Conservation (phyloP, 2,113 vertebrate genomes). For the Cryptomyrus ogoouensis region DNA sequence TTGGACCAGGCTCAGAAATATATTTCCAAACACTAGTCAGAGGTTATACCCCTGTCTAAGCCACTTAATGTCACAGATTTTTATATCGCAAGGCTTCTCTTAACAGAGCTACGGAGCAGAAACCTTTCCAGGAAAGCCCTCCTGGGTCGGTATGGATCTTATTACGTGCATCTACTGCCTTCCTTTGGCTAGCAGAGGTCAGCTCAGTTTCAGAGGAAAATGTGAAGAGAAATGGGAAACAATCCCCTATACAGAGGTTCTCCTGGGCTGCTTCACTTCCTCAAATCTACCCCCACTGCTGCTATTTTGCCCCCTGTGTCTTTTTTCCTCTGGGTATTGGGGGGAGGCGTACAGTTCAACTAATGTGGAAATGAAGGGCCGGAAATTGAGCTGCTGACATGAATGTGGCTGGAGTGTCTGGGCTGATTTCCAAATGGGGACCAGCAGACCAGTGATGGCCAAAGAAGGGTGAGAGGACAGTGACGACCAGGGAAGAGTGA, state of each 20-base stretch:
- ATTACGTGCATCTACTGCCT: slow-evolving; percentile 5
- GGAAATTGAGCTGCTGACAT: slow-evolving; percentile 24
- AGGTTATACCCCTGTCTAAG: slow-evolving; percentile 1
- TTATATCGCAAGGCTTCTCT: not conserved
- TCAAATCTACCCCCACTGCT: not conserved
- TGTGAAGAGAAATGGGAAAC: not conserved
- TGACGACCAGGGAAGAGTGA: not conserved
- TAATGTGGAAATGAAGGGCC: slow-evolving; percentile 2
- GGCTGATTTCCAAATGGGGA: slow-evolving; percentile 23
- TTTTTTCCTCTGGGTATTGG: not conserved
- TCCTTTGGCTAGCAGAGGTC: not conserved
- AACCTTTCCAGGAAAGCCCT: slow-evolving; percentile 16
- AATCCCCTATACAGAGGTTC: not conserved
- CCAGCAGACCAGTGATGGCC: slow-evolving; percentile 24
- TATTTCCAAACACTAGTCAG: not conserved
- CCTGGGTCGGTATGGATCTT: slow-evolving; percentile 1
- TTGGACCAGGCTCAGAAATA: not conserved
- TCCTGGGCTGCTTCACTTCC: slow-evolving; percentile 12
- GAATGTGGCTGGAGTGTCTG: slow-evolving; percentile 27
- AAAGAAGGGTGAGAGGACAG: not conserved
- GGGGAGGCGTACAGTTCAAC: slow-evolving; percentile 13
- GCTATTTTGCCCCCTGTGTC: not conserved
- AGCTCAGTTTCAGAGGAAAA: slow-evolving; percentile 16
- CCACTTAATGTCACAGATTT: not conserved
- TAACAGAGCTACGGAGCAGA: not conserved